Evolutionary conservation across 2,888 invertebrate genomes (phyloP), one percentile per base, ranked within the genome.

Genomic region (Melipona beecheii): DNA sequence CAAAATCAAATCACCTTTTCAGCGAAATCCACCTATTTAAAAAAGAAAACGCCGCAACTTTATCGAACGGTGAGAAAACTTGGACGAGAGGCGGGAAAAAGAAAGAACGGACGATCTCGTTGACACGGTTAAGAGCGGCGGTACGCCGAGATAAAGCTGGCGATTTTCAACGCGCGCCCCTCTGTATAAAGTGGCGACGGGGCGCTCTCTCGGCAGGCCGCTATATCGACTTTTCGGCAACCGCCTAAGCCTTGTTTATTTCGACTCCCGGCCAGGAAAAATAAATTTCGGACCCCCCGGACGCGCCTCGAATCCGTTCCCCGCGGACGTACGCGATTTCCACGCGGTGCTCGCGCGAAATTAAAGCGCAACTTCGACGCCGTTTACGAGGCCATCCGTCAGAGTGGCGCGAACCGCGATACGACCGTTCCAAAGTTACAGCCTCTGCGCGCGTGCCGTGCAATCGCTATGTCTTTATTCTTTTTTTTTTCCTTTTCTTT

Each of bases 311-410:
- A 74, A 83, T 81, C 77, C 74, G 81, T 71, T 81, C 58, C 58
- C 43, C 76, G 73, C 76, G 81, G 31, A 58, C 70, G 72, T 62
- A 52, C 68, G 83, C 84, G 80, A 81, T 81, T 73, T 73, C 71
- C 76, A 64, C 73, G 65, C 65, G 68, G 62, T 52, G 73, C 56
- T 54, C 60, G 75, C 43, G 69, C 64, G 81, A 70, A 85, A 85
- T 86, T 83, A 83, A 86, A 85, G 82, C 83, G 52, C 75, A 73
- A 84, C 80, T 82, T 81, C 82, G 83, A 72, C 71, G 76, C 73
- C 83, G 81, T 84, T 85, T 82, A 83, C 87, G 85, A 85, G 85
- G 80, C 86, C 75, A 85, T 86, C 81, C 76, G 76, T 86, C 86
- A 85, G 43, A 80, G 64, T 60, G 43, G 72, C 69, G 43, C 54